Evolutionary conservation across 1,140 invertebrate genomes (phyloP), one percentile per base, ranked within the genome.

Genomic region (Callitettix versicolor): DNA sequence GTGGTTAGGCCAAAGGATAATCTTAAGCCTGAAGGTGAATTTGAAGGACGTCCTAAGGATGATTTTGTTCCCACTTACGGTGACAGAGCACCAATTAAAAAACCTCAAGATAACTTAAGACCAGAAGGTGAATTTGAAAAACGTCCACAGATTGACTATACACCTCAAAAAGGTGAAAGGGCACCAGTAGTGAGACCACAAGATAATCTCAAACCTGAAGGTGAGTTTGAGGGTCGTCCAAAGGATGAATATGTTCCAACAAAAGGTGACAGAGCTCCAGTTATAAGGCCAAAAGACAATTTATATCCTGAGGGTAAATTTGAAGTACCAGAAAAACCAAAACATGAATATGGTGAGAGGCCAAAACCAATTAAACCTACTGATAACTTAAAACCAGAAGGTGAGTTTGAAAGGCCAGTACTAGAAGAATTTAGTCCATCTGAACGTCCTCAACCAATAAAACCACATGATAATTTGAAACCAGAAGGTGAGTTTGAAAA

Each of bases 71-170:
- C 56, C 17, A 20, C 64, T 61, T 64, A 65, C 11, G n/a, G 72
- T 18, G 66, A 69, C 4, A 48, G 69, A 60, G 46, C 48, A 6
- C 40, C 42, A 33, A 63, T 38, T 3, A 68, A 69, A 18, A 73
- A 58, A 57, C 70, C 59, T 41, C 65, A 69, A 57, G 76, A 81
- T 64, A 84, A 84, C 63, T 65, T 85, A 0, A 70, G 67, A 64
- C 62, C 71, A 58, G 69, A 60, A 56, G 57, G 56, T 81, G 77
- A 81, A 48, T 80, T 82, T 65, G 73, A 74, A 7, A 65, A 66
- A 48, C 65, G 67, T 51, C 53, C 53, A 4, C 63, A 71, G 24
- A 69, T 74, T 57, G 47, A 58, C 1, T 46, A 42, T 7, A 1
- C 33, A 4, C 41, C 41, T 34, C 21, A 38, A 15, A 46, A 55